Evolutionary conservation across 2,797 vertebrate species (phyloP).

Genomic region (Nyctibius grandis): DNA sequence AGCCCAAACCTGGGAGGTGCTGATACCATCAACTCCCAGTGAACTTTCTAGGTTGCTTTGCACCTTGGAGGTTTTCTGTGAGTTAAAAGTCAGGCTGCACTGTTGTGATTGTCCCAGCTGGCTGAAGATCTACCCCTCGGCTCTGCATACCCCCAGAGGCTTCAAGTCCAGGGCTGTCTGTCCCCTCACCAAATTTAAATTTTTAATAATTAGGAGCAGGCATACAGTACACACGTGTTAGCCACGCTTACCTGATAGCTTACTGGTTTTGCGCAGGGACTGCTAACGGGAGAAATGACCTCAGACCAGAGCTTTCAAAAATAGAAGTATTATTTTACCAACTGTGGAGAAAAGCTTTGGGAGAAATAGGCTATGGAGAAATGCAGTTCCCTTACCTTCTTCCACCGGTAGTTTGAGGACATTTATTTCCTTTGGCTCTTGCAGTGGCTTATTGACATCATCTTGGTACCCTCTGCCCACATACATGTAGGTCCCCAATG

Average conservation of each 20-base stretch:
- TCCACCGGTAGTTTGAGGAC: background rate
- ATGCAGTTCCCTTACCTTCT: background rate
- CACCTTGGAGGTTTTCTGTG: background rate
- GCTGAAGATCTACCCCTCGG: background rate
- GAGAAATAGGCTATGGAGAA: background rate
- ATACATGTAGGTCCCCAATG: background rate
- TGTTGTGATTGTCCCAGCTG: background rate
- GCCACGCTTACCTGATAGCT: background rate
- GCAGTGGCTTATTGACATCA: background rate
- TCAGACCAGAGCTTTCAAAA: background rate
- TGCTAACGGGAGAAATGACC: background rate
- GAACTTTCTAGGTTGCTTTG: background rate
- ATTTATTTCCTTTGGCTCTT: background rate
- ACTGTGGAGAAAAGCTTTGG: background rate
- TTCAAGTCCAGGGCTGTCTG: background rate
- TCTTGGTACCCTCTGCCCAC: background rate
- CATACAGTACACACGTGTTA: fast-evolving
- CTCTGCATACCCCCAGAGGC: background rate
- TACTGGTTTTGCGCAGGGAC: background rate
- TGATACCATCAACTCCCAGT: background rate
- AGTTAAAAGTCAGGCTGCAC: background rate
- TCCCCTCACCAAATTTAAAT: background rate
- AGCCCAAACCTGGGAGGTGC: background rate
- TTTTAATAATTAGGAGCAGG: background rate
- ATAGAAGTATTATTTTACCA: background rate